Evolutionary conservation across 2,888 invertebrate species (phyloP).

Genomic region (Quadroppia sp.): DNA sequence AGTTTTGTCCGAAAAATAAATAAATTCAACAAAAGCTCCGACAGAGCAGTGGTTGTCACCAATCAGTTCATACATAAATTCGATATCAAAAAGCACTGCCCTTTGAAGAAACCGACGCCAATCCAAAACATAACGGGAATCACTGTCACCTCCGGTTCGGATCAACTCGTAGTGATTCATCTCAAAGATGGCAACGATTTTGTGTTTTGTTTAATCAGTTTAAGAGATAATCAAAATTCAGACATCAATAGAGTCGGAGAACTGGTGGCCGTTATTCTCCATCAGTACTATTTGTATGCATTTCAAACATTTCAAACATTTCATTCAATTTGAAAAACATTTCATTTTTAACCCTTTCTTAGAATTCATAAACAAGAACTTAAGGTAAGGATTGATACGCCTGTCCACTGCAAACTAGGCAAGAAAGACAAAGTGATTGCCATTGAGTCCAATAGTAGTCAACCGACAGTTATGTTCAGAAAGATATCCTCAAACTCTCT

Average conservation of each 20-base stretch:
- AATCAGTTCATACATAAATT: conserved; percentile 80
- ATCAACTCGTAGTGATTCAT: conserved; percentile 82
- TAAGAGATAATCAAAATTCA: conserved; percentile 46
- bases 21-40: conserved; percentile 71
- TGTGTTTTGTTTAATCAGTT: conserved; percentile 66
- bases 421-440: conserved; percentile 8
- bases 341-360: not conserved
- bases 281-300: conserved; percentile 57
- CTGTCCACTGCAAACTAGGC: conserved; percentile 34
- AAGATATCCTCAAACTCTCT: conserved; percentile 11
- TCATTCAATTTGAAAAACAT: too few relatives aligned
- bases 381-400: conserved; percentile 18
- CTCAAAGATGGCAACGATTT: conserved; percentile 83
- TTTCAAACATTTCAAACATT: not conserved
- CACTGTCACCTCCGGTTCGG: conserved; percentile 77
- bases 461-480: conserved; percentile 36
- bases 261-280: conserved; percentile 72
- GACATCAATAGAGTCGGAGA: conserved; percentile 78
- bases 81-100: conserved; percentile 76
- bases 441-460: conserved; percentile 28
- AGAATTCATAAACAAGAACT: conserved; percentile 28
- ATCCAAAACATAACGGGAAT: conserved; percentile 77
- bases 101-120: conserved; percentile 76
- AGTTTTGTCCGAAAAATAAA: conserved; percentile 68
- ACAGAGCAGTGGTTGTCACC: conserved; percentile 81